phyloP scores from a whole-genome alignment of 2,888 invertebrate genomes.

The Acholoe squamosa region DNA sequence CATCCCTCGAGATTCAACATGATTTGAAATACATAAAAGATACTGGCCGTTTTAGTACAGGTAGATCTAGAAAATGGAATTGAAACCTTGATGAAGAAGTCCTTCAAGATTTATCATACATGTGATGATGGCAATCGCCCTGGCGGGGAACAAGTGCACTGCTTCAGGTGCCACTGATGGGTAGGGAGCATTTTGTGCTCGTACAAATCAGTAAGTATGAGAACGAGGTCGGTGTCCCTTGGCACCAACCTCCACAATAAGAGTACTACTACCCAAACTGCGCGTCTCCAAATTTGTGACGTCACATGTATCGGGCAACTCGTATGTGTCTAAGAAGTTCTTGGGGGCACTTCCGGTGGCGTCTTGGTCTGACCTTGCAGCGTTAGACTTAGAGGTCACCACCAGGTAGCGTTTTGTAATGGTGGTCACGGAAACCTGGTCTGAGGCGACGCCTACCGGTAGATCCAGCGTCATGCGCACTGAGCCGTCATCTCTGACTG shows the following conservation, averaged over 20 bases:
- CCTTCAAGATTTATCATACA: too few relatives aligned
- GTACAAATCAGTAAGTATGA: background rate
- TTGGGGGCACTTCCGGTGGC: background rate
- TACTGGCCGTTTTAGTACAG: too few relatives aligned
- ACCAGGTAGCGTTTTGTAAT: slow-evolving; percentile 26
- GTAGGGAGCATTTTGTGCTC: too few relatives aligned
- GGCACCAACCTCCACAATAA: slow-evolving; percentile 17
- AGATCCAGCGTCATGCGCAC: slow-evolving; percentile 52
- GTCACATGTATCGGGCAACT: slow-evolving; percentile 30
- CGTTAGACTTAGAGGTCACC: background rate
- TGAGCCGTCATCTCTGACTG: background rate
- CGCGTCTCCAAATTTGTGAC: background rate
- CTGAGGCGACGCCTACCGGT: background rate
- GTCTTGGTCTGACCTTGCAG: background rate
- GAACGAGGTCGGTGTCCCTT: background rate
- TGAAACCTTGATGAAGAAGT: too few relatives aligned
- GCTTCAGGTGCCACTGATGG: too few relatives aligned
- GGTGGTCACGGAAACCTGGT: background rate
- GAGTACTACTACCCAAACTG: background rate
- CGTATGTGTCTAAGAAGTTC: slow-evolving; percentile 19
- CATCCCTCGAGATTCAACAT: too few relatives aligned
- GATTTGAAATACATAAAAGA: too few relatives aligned
- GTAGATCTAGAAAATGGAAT: too few relatives aligned
- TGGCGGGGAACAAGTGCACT: too few relatives aligned
- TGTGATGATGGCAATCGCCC: too few relatives aligned